Evolutionary conservation across 1,140 invertebrate genomes (phyloP), one percentile per base, ranked within the genome.

Genomic region (Stegodyphus dumicola): DNA sequence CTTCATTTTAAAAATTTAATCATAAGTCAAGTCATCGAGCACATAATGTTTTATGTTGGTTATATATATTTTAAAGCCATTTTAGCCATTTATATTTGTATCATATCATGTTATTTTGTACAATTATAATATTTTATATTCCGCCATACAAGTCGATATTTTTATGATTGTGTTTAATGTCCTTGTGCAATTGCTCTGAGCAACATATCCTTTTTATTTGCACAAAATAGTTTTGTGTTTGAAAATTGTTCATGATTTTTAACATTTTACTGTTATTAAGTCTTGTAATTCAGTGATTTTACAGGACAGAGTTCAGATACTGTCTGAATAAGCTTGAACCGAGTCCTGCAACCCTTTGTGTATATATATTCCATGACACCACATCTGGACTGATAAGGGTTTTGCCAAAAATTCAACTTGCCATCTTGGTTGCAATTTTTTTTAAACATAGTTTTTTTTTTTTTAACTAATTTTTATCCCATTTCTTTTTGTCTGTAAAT

Each of bases 361-460:
- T 85, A 74, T 85, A 85, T 33, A 85, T 85, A 76, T 76, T 76
- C 81, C 74, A 77, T 77, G 74, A 85, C 81, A 85, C 69, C 13
- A 17, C 60, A 66, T 83, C 75, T 52, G 48, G 18, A 69, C 52
- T 85, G 51, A 56, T 76, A 52, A 56, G 54, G 52, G 71, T 77
- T n/a, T 77, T 77, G 81, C 81, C 73, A 76, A 85, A 64, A 69
- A 33, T 15, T 74, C n/a, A 54, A 56, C 33, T 53, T 74, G 65
- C 54, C 48, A 74, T 65, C 56, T 81, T 74, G 49, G 48, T 74
- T 74, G 79, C 33, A 64, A 73, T 71, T 80, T 80, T 66, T 81
- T n/a, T 13, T 33, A 15, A n/a, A 33, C 33, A 33, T 33, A 33
- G 33, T 33, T 33, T 33, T 33, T 60, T 33, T 33, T 33, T 60